These are phyloP conservation scores for Porites divaricata DNA, from an alignment of 92 coral and sea anemone genomes.

Conservation along the genomic window DNA sequence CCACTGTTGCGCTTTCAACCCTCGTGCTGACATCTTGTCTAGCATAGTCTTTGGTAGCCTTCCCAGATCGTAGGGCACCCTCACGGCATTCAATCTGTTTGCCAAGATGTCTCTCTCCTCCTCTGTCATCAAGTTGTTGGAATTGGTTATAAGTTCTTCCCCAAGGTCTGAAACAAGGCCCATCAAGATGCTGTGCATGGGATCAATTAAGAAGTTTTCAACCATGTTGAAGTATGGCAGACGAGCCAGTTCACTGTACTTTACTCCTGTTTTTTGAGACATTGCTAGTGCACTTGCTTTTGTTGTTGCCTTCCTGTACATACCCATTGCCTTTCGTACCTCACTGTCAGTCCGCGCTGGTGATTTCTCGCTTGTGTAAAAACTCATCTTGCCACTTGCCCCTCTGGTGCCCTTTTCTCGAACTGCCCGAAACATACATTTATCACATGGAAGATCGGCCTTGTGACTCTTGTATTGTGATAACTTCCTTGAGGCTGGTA, in stretches of 20 bases:
- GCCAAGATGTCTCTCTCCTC: conserved; percentile 19
- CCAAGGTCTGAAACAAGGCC: conserved; percentile 45
- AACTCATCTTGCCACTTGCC: conserved; percentile 52
- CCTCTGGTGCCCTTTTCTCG: conserved; percentile 58
- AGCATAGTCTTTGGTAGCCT: conserved; percentile 45
- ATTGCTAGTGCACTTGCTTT: conserved; percentile 20
- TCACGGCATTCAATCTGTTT: conserved; percentile 39
- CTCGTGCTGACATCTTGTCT: conserved; percentile 32
- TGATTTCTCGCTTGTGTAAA: conserved; percentile 20
- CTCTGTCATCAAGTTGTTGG: conserved; percentile 15
- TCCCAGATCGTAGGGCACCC: conserved; percentile 53
- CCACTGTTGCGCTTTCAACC: conserved; percentile 48
- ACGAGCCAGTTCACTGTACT: conserved; percentile 24
- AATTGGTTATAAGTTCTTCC: neutral
- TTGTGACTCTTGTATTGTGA: conserved; percentile 40
- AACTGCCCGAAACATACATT: conserved; percentile 47
- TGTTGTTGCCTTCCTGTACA: conserved; percentile 10
- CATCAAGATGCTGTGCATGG: conserved; percentile 42
- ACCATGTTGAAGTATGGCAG: conserved; percentile 49
- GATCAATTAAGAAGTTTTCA: conserved; percentile 40
- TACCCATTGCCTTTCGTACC: conserved; percentile 21
- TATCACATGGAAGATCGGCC: conserved; percentile 47
- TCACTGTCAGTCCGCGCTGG: conserved; percentile 2
- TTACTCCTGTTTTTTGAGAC: conserved; percentile 27
- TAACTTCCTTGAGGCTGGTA: conserved; percentile 57